Conservation (phyloP, 2,888 invertebrate species). For the Melikaiella ostensackeni region DNA sequence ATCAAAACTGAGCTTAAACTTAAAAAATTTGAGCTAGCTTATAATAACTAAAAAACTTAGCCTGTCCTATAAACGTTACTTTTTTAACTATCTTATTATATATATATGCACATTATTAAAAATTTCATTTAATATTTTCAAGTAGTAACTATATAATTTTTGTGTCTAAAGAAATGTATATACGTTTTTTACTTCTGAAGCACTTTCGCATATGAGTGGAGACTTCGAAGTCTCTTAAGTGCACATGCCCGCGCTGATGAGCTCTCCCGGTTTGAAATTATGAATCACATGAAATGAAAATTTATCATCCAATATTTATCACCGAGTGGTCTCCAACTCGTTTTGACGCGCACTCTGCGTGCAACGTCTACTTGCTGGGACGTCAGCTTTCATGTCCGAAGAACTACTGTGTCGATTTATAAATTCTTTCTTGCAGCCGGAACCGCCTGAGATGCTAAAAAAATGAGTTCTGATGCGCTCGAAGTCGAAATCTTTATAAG, state of each 20-base stretch:
- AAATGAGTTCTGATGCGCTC: background rate
- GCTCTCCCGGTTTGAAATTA: slow-evolving; percentile 53
- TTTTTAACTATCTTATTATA: no score
- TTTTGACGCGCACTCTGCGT: slow-evolving; percentile 4
- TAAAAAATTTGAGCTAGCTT: background rate
- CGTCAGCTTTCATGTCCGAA: slow-evolving; percentile 23
- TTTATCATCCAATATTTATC: slow-evolving; percentile 64
- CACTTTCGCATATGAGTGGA: background rate
- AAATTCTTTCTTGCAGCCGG: background rate
- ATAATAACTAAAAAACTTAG: background rate
- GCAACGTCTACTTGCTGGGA: background rate
- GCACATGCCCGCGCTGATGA: slow-evolving; percentile 56
- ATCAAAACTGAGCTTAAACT: background rate
- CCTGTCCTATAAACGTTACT: background rate
- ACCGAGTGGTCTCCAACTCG: slow-evolving; percentile 41
- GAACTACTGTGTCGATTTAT: slow-evolving; percentile 33
- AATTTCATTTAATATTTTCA: background rate
- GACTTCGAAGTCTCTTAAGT: slow-evolving; percentile 1
- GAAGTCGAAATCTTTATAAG: background rate
- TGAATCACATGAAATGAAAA: slow-evolving; percentile 64
- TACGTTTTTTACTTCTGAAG: background rate
- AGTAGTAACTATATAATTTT: background rate
- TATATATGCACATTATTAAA: background rate
- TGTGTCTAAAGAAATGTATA: background rate
- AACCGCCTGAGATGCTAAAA: background rate